Evolutionary conservation across 2,888 invertebrate genomes (phyloP).

Genomic region (Hedychridium roseum): DNA sequence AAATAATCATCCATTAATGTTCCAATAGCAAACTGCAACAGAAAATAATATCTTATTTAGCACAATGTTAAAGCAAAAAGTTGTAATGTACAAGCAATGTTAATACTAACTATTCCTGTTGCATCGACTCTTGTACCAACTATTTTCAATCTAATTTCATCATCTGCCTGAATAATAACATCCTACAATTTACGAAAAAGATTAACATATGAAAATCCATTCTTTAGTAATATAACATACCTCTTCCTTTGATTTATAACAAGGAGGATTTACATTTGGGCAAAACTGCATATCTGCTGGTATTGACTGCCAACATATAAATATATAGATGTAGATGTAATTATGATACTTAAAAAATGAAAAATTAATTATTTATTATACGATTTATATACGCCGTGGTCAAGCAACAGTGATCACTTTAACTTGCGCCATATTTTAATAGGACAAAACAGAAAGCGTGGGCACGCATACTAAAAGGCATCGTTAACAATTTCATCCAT

Average conservation of each 20-base stretch:
- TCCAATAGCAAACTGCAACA: slow-evolving; percentile 95
- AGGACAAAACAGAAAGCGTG: too few relatives aligned
- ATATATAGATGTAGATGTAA: neutral
- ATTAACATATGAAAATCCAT: neutral
- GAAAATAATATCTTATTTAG: slow-evolving; percentile 33
- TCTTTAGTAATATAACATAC: slow-evolving; percentile 47
- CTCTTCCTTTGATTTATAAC: slow-evolving; percentile 98
- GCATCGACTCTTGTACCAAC: slow-evolving; percentile 99
- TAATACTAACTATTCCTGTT: slow-evolving; percentile 90
- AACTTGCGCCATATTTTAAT: too few relatives aligned
- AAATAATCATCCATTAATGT: slow-evolving; percentile 99
- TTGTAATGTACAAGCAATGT: too few relatives aligned
- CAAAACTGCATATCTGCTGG: slow-evolving; percentile 99
- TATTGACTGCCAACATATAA: slow-evolving; percentile 78
- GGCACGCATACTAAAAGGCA: too few relatives aligned
- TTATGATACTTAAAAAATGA: slow-evolving; percentile 5
- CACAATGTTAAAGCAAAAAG: slow-evolving; percentile 8
- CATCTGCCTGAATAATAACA: slow-evolving; percentile 95
- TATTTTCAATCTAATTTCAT: slow-evolving; percentile 96
- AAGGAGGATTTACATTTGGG: slow-evolving; percentile 96
- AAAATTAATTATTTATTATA: too few relatives aligned
- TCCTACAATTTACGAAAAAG: slow-evolving; percentile 67
- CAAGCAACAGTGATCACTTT: too few relatives aligned
- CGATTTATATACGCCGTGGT: too few relatives aligned
- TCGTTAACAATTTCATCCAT: too few relatives aligned